Evolutionary conservation across 2,797 vertebrate species (phyloP), one percentile per base, ranked within the genome.

Genomic region (Phoeniculus purpureus): DNA sequence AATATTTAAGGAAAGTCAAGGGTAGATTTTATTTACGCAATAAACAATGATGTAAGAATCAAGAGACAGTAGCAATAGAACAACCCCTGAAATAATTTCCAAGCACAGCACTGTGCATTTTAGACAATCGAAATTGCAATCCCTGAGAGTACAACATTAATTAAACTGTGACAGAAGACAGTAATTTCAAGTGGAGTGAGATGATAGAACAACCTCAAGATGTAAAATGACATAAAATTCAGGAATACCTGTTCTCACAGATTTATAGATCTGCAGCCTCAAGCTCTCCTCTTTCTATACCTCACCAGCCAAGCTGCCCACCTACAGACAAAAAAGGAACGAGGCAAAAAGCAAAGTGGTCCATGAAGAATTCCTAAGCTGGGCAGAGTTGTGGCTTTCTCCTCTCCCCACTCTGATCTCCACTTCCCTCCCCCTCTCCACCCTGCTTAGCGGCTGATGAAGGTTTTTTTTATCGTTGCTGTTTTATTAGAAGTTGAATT

Each of bases 401-500:
- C 18, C 47, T 83, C 23, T 54, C 55, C 81, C n/a, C 14, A 15
- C 21, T 27, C 32, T 31, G 20, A 60, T 78, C 43, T 85, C 40
- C 10, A 15, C 40, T 66, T 65, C 64, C 68, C 47, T 58, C 40
- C 22, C 31, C 15, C 18, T 78, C 52, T 43, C 20, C 43, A 23
- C 59, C 85, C 80, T 92, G 45, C 62, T 83, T 85, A n/a, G 16
- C 19, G 17, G n/a, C 10, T 72, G 70, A 52, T 74, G 81, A 91
- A 87, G 59, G n/a, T 37, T 31, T 75, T 32, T 58, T 60, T 78
- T 59, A 37, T 83, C 84, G 52, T 77, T 93, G 34, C 55, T 72
- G 40, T 71, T 94, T 93, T 90, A 87, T 88, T 88, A 72, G 58
- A 82, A 92, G 51, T 74, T 84, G 37, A 75, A 51, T 74, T 88